These are phyloP conservation scores for Arctocebus calabarensis DNA, from an alignment of 2,797 vertebrate genomes.

Conservation along the genomic window DNA sequence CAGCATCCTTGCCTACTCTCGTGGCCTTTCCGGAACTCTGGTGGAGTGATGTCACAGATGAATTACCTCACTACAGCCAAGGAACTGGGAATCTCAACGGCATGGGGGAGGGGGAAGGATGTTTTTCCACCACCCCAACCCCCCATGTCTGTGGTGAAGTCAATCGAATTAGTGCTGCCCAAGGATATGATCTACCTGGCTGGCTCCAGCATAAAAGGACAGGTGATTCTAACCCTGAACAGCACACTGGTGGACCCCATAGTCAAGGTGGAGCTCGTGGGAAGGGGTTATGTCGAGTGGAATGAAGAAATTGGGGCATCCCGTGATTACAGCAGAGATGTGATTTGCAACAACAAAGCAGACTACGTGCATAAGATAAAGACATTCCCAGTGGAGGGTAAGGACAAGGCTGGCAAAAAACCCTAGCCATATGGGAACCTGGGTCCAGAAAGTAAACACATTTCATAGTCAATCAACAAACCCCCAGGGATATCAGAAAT, in stretches of 20 bases:
- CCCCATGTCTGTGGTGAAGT: conserved; percentile 83
- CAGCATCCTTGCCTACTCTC: not conserved
- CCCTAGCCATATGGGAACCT: not conserved
- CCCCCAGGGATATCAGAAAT: not conserved
- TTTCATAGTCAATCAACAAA: not conserved
- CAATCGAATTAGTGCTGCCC: conserved; percentile 76
- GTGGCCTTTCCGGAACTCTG: conserved; percentile 41
- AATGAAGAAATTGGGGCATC: conserved; percentile 69
- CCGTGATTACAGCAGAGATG: conserved; percentile 75
- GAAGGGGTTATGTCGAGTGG: conserved; percentile 84
- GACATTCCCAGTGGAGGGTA: conserved; percentile 79
- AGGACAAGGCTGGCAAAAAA: not conserved
- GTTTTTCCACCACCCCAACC: not conserved
- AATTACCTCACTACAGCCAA: conserved; percentile 29
- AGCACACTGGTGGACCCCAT: conserved; percentile 79
- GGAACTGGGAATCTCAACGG: not conserved
- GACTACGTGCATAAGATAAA: conserved; percentile 82
- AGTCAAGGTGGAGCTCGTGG: conserved; percentile 81
- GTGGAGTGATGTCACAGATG: conserved; percentile 77
- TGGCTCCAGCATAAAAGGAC: conserved; percentile 73
- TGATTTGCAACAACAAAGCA: conserved; percentile 82
- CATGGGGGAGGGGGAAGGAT: conserved; percentile 19
- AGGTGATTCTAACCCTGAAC: conserved; percentile 77
- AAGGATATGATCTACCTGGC: conserved; percentile 79
- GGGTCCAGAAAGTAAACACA: not conserved